These are phyloP conservation scores for Emys orbicularis DNA, from an alignment of 2,797 vertebrate genomes.

Conservation along the genomic window DNA sequence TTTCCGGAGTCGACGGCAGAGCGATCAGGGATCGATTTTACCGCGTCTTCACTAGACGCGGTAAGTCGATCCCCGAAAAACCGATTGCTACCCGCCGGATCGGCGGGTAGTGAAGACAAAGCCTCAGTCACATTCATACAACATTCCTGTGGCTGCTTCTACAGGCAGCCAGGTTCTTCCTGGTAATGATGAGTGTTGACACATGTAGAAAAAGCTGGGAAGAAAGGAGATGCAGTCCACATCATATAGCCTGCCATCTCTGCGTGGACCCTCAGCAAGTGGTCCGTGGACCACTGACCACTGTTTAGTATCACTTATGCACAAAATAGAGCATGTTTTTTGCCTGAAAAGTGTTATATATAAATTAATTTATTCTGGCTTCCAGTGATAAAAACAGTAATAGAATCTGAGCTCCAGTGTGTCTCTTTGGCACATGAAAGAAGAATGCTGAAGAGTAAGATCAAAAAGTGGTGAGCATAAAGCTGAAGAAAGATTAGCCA, in stretches of 20 bases:
- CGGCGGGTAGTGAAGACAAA: too few species aligned
- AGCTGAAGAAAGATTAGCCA: background rate
- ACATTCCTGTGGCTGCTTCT: background rate
- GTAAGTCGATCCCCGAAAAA: too few species aligned
- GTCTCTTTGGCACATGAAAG: background rate
- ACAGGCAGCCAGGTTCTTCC: background rate
- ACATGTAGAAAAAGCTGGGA: fast-evolving
- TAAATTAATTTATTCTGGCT: background rate
- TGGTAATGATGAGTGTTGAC: background rate
- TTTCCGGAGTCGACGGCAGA: too few species aligned
- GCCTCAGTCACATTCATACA: background rate
- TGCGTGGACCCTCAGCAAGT: background rate
- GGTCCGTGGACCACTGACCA: background rate
- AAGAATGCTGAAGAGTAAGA: constrained; percentile 26
- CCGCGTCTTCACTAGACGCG: too few species aligned
- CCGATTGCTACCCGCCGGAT: too few species aligned
- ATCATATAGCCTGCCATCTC: background rate
- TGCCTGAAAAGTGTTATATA: background rate
- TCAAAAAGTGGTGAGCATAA: constrained; percentile 13
- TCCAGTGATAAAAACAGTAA: background rate
- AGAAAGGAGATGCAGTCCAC: background rate
- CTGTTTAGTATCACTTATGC: background rate
- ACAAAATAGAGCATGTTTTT: background rate
- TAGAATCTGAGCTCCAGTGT: background rate
- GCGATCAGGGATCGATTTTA: too few species aligned